These are phyloP conservation scores for Cecropterus lyciades DNA, from an alignment of 1,140 invertebrate species.

Conservation along the genomic window DNA sequence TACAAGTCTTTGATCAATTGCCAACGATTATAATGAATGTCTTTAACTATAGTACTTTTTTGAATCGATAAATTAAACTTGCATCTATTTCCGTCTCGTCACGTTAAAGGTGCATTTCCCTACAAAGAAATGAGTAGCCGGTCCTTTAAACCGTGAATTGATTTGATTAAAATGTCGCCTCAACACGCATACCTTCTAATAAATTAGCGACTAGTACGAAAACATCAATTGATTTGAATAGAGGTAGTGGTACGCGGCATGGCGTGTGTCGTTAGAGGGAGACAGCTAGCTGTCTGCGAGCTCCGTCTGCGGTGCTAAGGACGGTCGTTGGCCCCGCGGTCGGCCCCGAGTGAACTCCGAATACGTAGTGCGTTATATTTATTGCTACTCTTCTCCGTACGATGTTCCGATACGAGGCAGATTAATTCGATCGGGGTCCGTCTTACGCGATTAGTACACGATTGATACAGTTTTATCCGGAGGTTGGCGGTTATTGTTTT, in stretches of 20 bases:
- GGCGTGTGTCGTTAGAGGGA: constrained; percentile 59
- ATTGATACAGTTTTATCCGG: constrained; percentile 38
- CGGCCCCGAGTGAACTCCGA: constrained; percentile 79
- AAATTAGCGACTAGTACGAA: constrained; percentile 49
- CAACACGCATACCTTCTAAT: constrained; percentile 43
- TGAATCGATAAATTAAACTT: too few species aligned
- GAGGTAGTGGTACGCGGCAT: constrained; percentile 54
- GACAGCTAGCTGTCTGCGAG: constrained; percentile 59
- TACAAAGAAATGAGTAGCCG: not conserved
- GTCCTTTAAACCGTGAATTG: constrained; percentile 14
- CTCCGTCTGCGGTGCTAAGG: constrained; percentile 73
- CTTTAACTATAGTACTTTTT: too few species aligned
- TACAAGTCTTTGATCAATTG: too few species aligned
- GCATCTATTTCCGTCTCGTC: too few species aligned
- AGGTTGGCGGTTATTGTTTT: constrained; percentile 9
- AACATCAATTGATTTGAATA: constrained; percentile 68
- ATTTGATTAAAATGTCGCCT: constrained; percentile 28
- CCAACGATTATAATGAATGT: too few species aligned
- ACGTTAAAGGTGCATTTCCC: constrained; percentile 1
- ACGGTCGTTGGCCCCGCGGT: constrained; percentile 77
- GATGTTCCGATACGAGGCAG: constrained; percentile 48
- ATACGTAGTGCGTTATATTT: constrained; percentile 77
- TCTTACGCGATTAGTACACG: constrained; percentile 51
- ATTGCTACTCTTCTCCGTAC: constrained; percentile 53
- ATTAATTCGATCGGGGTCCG: constrained; percentile 52